Evolutionary conservation across 1,140 invertebrate genomes (phyloP).

Genomic region (Pristionchus pacificus): DNA sequence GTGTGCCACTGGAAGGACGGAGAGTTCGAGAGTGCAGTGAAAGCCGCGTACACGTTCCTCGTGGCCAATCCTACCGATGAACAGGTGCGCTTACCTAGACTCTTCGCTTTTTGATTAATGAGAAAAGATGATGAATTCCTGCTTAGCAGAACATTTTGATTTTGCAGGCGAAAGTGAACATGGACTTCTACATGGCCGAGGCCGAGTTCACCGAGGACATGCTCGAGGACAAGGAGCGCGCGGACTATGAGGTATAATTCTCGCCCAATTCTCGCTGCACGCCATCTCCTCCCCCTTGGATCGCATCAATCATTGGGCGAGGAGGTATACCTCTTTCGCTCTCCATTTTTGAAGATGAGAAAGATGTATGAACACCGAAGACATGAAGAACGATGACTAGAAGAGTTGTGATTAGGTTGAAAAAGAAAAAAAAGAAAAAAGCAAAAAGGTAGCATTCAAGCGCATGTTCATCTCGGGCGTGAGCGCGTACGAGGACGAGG

Average conservation of each 20-base stretch:
- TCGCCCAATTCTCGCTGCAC: no score
- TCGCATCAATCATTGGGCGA: no score
- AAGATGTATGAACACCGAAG: no score
- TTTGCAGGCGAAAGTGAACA: background rate
- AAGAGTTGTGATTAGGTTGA: no score
- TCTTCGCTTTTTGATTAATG: no score
- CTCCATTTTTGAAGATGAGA: no score
- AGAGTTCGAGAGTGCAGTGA: background rate
- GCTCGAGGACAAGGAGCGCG: background rate
- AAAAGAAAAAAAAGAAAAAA: background rate
- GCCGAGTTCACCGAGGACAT: background rate
- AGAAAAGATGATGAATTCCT: no score
- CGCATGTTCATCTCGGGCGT: background rate
- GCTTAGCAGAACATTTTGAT: no score
- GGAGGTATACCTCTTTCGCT: no score
- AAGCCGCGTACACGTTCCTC: background rate
- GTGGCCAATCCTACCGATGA: background rate
- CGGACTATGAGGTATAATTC: background rate
- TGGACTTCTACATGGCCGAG: background rate
- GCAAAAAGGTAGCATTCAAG: background rate
- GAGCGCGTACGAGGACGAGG: background rate
- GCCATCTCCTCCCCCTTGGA: no score
- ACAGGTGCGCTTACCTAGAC: no score
- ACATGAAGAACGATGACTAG: no score
- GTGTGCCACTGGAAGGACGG: background rate